Conservation (phyloP, 2,797 vertebrate species). For the Darevskia nairensis region DNA sequence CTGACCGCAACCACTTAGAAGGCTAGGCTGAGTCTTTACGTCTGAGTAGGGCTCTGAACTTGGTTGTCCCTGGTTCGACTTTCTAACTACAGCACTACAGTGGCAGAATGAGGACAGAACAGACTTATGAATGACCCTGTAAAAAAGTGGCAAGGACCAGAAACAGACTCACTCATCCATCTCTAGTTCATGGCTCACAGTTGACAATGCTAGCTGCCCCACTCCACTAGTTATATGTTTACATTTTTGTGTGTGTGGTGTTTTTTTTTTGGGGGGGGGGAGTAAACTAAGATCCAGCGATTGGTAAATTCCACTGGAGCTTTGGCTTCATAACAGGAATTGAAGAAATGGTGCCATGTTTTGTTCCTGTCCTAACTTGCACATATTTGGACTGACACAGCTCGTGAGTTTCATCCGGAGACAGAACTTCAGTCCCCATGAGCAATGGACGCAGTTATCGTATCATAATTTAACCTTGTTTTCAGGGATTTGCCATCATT, state of each 20-base stretch:
- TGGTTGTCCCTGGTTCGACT: no score
- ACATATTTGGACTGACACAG: not conserved
- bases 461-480: conserved; percentile 12
- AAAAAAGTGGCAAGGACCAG: not conserved
- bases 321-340: not conserved
- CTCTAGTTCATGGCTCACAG: not conserved
- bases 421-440: not conserved
- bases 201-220: not conserved
- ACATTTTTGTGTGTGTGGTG: not conserved
- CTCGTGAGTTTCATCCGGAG: not conserved
- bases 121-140: no score
- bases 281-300: not conserved
- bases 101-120: no score
- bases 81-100: no score
- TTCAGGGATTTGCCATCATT: not conserved
- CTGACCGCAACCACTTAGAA: no score
- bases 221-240: not conserved
- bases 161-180: no score
- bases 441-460: not conserved
- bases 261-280: no score
- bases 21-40: no score
- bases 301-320: not conserved
- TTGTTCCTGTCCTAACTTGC: not conserved
- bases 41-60: no score
- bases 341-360: not conserved